Evolutionary conservation across 2,888 invertebrate species (phyloP).

Genomic region (Diplazon laetatorius): DNA sequence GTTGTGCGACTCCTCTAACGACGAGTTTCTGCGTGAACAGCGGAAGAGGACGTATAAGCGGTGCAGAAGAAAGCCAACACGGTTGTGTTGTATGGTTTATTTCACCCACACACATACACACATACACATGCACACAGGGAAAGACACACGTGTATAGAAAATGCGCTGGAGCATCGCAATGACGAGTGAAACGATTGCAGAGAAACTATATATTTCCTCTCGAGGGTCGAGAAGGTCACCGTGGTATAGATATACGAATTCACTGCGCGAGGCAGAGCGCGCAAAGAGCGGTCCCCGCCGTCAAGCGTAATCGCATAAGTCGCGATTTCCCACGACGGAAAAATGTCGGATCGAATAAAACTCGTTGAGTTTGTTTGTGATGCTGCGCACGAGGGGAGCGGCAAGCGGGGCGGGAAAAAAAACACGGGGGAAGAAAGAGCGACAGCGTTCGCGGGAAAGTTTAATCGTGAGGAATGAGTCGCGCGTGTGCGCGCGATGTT

Average conservation of each 20-base stretch:
- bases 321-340: constrained; percentile 57
- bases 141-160: not conserved
- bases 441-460: constrained; percentile 53
- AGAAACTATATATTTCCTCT: constrained; percentile 56
- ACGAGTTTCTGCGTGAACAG: constrained; percentile 8
- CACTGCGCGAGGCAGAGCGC: not conserved
- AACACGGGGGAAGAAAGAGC: constrained; percentile 8
- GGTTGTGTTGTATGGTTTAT: not conserved
- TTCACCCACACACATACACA: not conserved
- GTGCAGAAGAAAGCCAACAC: constrained; percentile 34
- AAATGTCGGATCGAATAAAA: constrained; percentile 42
- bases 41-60: constrained; percentile 1
- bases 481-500: not conserved
- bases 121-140: no score
- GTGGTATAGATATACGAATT: constrained; percentile 28
- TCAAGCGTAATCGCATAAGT: constrained; percentile 26
- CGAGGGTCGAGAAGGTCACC: constrained; percentile 46
- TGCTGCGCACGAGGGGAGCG: not conserved
- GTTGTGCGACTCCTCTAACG: constrained; percentile 15
- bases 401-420: not conserved
- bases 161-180: constrained; percentile 3
- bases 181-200: constrained; percentile 54
- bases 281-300: constrained; percentile 21
- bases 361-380: not conserved
- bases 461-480: constrained; percentile 24